A percentile compares a stretch with the other conserved stretches of the same genome.
Conservation (phyloP, 2,797 vertebrate genomes). For the Rhabdophis nuchalis region DNA sequence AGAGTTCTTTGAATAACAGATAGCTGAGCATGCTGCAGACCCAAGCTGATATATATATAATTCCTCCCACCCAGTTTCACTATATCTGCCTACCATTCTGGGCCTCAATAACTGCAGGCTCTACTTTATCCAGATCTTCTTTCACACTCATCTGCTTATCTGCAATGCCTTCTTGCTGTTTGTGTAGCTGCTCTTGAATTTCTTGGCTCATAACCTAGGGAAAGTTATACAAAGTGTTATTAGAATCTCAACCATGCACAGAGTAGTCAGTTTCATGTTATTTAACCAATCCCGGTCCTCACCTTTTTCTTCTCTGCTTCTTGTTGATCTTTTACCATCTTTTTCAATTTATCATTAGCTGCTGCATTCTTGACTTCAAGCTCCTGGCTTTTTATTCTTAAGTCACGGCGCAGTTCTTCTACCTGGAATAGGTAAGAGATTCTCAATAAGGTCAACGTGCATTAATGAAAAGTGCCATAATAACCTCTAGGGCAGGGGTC, state of each 20-base stretch:
- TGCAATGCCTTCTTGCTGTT: conserved; percentile 94
- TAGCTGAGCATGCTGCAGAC: background rate
- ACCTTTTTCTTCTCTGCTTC: conserved; percentile 99
- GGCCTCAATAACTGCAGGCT: conserved; percentile 96
- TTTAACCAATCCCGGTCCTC: background rate
- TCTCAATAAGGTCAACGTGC: background rate
- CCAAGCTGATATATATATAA: background rate
- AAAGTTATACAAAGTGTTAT: background rate
- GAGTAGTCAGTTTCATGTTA: background rate
- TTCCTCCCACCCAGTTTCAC: background rate
- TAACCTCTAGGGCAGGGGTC: background rate
- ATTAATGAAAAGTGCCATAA: background rate
- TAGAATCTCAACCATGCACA: background rate
- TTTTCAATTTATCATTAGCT: conserved; percentile 98
- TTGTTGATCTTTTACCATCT: conserved; percentile 99
- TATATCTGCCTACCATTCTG: conserved; percentile 85
- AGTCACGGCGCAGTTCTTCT: conserved; percentile 91
- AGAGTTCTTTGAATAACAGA: background rate
- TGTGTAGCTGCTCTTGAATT: conserved; percentile 96
- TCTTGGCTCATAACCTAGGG: conserved; percentile 97
- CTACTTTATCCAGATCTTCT: conserved; percentile 94
- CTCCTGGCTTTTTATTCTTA: conserved; percentile 98
- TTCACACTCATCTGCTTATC: conserved; percentile 96
- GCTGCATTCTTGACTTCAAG: conserved; percentile 97
- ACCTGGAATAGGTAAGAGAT: conserved; percentile 71